Percentiles rank a stretch among this genome's conserved stretches.
phyloP scores from a whole-genome alignment of 2,113 vertebrate genomes.

The Verasper variegatus region DNA sequence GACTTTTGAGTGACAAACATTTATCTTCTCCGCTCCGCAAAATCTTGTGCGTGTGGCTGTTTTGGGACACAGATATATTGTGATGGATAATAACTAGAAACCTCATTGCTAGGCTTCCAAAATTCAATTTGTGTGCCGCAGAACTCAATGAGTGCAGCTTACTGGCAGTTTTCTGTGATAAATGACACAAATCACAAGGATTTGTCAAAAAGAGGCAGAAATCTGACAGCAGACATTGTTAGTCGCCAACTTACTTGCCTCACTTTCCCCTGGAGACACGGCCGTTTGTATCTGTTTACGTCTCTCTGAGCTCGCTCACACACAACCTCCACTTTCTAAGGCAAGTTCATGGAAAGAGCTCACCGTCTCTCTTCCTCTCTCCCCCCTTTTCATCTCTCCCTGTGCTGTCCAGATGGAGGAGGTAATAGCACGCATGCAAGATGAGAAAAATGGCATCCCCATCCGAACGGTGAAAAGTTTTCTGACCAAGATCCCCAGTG shows the following conservation, averaged over 20 bases:
- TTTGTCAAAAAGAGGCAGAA: slow-evolving; percentile 49
- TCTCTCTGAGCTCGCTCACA: slow-evolving; percentile 21
- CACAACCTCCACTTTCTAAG: slow-evolving; percentile 6
- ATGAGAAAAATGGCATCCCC: slow-evolving; percentile 96
- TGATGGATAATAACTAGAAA: slow-evolving; percentile 39
- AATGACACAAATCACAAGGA: slow-evolving; percentile 43
- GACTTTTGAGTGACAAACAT: background rate
- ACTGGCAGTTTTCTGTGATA: slow-evolving; percentile 40
- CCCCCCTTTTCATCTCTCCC: background rate
- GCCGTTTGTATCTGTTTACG: slow-evolving; percentile 41
- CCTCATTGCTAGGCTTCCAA: slow-evolving; percentile 4
- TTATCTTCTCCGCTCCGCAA: background rate
- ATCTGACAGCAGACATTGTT: slow-evolving; percentile 50
- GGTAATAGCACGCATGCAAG: slow-evolving; percentile 96
- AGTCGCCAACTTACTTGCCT: slow-evolving; percentile 40
- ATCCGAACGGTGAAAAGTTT: slow-evolving; percentile 99
- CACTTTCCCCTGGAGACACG: slow-evolving; percentile 18
- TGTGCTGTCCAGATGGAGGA: slow-evolving; percentile 91
- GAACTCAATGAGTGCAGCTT: slow-evolving; percentile 39
- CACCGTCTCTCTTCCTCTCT: slow-evolving; percentile 6
- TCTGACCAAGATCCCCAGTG: slow-evolving; percentile 98
- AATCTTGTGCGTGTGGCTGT: slow-evolving; percentile 3
- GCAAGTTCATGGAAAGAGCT: slow-evolving; percentile 30
- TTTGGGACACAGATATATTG: slow-evolving; percentile 9
- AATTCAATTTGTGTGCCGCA: slow-evolving; percentile 25